Percentiles rank a stretch among this genome's conserved stretches.
Evolutionary conservation across 1,140 invertebrate species (phyloP).

Genomic region (Orchestia grillus): DNA sequence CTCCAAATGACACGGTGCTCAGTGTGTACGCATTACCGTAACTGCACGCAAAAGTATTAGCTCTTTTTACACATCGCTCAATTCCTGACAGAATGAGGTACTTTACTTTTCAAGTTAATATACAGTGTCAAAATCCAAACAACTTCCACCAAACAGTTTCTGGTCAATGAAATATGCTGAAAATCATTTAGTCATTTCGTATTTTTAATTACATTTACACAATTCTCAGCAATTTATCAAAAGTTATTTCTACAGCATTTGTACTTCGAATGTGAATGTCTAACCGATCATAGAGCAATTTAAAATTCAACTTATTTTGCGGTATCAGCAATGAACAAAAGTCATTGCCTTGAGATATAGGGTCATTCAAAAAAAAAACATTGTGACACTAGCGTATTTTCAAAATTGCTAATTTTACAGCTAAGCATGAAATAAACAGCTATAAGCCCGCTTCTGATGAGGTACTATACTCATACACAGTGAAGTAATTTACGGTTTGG

Average conservation of each 20-base stretch:
- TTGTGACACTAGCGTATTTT: no score
- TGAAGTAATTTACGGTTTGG: no score
- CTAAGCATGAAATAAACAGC: no score
- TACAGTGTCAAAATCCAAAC: neutral
- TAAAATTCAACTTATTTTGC: no score
- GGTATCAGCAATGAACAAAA: no score
- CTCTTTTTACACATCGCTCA: neutral
- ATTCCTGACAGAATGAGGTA: neutral
- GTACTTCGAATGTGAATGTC: neutral
- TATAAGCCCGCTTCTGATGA: no score
- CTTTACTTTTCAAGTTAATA: neutral
- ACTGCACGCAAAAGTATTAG: conserved; percentile 71
- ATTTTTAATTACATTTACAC: neutral
- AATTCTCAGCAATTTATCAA: neutral
- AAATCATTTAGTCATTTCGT: neutral
- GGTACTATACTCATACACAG: no score
- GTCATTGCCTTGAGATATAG: no score
- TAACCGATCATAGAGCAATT: neutral
- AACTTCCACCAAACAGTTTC: neutral
- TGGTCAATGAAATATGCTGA: neutral
- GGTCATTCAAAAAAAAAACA: no score
- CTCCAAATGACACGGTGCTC: conserved; percentile 72
- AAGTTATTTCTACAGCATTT: neutral
- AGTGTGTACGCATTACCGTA: conserved; percentile 71
- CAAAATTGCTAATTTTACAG: no score